Evolutionary conservation across 2,797 vertebrate species (phyloP).

Genomic region (Helicolenus hilgendorfi): DNA sequence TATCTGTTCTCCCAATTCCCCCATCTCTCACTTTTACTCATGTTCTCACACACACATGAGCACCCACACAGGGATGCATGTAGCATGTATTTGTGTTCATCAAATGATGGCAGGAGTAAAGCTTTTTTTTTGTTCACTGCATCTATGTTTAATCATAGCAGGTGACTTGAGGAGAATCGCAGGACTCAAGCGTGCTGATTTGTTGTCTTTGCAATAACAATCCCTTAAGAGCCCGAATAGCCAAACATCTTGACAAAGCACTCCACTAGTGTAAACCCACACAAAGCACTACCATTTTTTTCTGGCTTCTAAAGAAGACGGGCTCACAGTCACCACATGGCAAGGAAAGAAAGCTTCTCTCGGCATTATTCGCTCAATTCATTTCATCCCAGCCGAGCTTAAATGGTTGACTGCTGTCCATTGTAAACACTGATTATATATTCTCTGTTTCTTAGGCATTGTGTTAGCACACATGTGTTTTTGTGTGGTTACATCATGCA

Average conservation of each 20-base stretch:
- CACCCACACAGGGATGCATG: not conserved
- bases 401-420: conserved; percentile 39
- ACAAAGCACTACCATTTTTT: conserved; percentile 68
- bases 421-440: conserved; percentile 34
- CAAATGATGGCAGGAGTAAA: not conserved
- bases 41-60: not conserved
- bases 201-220: conserved; percentile 55
- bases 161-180: conserved; percentile 40
- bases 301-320: conserved; percentile 27
- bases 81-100: not conserved
- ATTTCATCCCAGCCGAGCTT: conserved; percentile 32
- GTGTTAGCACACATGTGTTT: not conserved
- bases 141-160: conserved; percentile 1
- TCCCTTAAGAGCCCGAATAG: conserved; percentile 55
- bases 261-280: conserved; percentile 44
- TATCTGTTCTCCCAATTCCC: conserved; percentile 27
- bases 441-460: conserved; percentile 1
- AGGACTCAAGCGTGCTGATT: conserved; percentile 46
- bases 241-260: conserved; percentile 61
- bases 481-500: not conserved
- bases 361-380: conserved; percentile 40
- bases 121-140: not conserved
- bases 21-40: conserved; percentile 30
- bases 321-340: conserved; percentile 36
- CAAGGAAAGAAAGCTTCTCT: conserved; percentile 25